Conservation (phyloP, 2,888 invertebrate genomes). For the Pardosa pseudoannulata region DNA sequence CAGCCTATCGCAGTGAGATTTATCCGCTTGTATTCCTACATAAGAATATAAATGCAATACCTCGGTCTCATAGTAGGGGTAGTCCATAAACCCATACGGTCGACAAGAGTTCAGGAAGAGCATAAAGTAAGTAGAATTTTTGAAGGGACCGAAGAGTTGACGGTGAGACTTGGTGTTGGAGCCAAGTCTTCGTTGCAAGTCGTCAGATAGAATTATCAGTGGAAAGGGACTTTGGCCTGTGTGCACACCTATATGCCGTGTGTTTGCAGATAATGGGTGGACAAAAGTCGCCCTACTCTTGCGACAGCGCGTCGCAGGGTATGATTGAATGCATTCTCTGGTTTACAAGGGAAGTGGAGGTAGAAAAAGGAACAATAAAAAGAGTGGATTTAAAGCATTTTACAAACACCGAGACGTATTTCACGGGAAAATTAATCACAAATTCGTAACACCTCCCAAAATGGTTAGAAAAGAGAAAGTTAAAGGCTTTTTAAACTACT, state of each 20-base stretch:
- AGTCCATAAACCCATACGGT: neutral
- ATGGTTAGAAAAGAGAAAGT: too few species aligned
- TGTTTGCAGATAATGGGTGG: constrained; percentile 48
- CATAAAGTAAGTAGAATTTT: neutral
- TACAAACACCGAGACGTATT: too few species aligned
- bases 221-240: constrained; percentile 48
- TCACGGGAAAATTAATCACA: too few species aligned
- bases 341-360: neutral
- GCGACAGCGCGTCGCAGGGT: constrained; percentile 4
- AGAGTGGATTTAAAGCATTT: too few species aligned
- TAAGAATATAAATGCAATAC: neutral
- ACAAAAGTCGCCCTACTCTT: constrained; percentile 44
- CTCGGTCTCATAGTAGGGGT: neutral
- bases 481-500: too few species aligned
- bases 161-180: neutral
- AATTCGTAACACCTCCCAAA: too few species aligned
- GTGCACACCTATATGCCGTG: constrained; percentile 50
- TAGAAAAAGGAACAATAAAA: neutral
- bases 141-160: neutral
- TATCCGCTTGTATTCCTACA: neutral
- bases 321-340: neutral
- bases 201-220: constrained; percentile 23
- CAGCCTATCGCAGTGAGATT: neutral
- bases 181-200: neutral
- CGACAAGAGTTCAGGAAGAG: neutral